Base-by-base conservation (phyloP, 2,888 invertebrate genomes). In the Caradrina clavipalpis region DNA sequence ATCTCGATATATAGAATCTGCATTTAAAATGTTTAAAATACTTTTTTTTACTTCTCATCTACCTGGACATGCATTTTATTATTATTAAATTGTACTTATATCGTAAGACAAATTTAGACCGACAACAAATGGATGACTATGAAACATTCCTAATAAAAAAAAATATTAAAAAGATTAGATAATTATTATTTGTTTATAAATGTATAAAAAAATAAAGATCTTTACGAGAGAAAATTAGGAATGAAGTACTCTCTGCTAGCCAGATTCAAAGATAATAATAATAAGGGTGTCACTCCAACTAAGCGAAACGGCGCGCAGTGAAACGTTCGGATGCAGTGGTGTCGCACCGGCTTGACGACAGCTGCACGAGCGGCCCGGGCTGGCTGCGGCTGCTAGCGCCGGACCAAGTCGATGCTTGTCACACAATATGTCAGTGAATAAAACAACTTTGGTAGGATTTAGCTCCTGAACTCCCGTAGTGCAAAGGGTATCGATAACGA, bases 171-270 rank as follows among this genome's bases (percentile, higher is more conserved):
- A 82, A 71, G 75, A 82, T 83, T 78, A 78, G 77, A 85, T 72
- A 68, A 54, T 76, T 69, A 67, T 71, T 76, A 66, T 66, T 76
- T 70, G 73, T 83, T 87, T 81, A 87, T 82, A 94, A 95, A 94
- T 90, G 92, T 94, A 93, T 94, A 95, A 94, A 96, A 88, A 95
- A 96, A 95, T 95, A 96, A 96, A 96, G 94, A 95, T 96, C 94
- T 95, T 87, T 93, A 90, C 89, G 92, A 91, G 92, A 93, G 89
- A 93, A 71, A 91, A 90, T 87, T 79, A 94, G 95, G 95, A 95
- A 95, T 95, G 95, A 93, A 91, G 83, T 89, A 88, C 83, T 91
- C 83, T 91, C 89, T 88, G 87, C 86, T 86, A 84, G 81, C 85
- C 86, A 88, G 87, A 85, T 86, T 81, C 85, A 79, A 80, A 82